phyloP scores from a whole-genome alignment of 1,140 invertebrate species.

The Chymomyza costata region DNA sequence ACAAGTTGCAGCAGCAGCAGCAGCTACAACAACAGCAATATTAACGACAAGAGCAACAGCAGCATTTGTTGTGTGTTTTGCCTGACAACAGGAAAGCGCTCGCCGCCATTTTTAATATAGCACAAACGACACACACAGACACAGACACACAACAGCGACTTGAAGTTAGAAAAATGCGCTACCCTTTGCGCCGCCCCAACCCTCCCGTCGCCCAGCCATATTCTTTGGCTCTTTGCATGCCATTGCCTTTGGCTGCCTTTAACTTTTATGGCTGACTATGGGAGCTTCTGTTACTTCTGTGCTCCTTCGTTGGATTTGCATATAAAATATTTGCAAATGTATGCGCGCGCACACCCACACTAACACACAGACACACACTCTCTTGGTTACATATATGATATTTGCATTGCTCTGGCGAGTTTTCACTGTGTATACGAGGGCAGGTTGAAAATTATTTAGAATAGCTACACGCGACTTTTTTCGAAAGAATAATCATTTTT shows the following conservation, averaged over 20 bases:
- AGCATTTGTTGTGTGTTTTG: constrained; percentile 40
- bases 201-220: background rate
- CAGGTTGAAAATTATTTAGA: no score
- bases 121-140: constrained; percentile 31
- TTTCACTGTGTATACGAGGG: no score
- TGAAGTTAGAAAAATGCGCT: constrained; percentile 47
- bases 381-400: constrained; percentile 22
- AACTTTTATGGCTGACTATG: constrained; percentile 25
- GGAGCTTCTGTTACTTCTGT: constrained; percentile 15
- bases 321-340: constrained; percentile 70
- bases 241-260: constrained; percentile 3
- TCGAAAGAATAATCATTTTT: no score
- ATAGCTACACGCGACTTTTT: no score
- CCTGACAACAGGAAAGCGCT: constrained; percentile 38
- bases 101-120: constrained; percentile 71
- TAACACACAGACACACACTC: constrained; percentile 15
- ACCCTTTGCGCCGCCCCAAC: constrained; percentile 8
- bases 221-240: constrained; percentile 1
- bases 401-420: constrained; percentile 41
- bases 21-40: constrained; percentile 1
- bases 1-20: constrained; percentile 38
- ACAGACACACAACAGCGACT: constrained; percentile 27
- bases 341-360: constrained; percentile 55
- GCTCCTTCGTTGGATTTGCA: constrained; percentile 60
- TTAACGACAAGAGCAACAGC: constrained; percentile 5